Evolutionary conservation across 2,113 vertebrate species (phyloP).

Genomic region (Cygnus atratus): DNA sequence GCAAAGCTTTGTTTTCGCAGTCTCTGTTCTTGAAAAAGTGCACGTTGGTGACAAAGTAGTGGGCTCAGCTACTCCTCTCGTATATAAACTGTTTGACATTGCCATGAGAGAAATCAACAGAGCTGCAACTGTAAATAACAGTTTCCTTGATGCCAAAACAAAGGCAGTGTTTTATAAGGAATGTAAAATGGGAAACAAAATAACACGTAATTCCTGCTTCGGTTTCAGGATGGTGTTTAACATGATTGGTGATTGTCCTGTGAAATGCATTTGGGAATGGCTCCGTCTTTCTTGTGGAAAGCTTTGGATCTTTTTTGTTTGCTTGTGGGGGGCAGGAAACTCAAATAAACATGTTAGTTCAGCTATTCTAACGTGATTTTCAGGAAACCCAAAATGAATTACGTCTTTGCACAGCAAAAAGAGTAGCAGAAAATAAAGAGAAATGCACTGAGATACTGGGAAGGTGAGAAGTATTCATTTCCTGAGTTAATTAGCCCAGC

Average conservation of each 20-base stretch:
- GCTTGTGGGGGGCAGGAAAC: neutral
- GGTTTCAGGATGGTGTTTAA: neutral
- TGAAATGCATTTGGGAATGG: neutral
- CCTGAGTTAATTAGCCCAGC: neutral
- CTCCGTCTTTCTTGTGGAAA: neutral
- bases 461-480: neutral
- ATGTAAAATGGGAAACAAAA: neutral
- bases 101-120: slow-evolving; percentile 7
- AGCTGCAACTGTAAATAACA: slow-evolving; percentile 1
- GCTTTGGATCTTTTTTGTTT: neutral
- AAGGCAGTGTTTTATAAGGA: slow-evolving; percentile 10
- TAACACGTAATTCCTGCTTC: neutral
- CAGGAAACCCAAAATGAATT: neutral
- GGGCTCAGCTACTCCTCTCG: slow-evolving; percentile 7
- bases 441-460: neutral
- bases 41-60: neutral
- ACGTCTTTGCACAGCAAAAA: neutral
- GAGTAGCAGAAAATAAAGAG: neutral
- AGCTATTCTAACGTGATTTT: neutral
- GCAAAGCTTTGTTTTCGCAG: slow-evolving; percentile 25
- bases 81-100: neutral
- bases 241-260: neutral
- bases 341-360: neutral
- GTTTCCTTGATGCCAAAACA: neutral
- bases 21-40: slow-evolving; percentile 25